Base-by-base conservation (phyloP, 2,113 vertebrate species). In the Dipodomys spectabilis region DNA sequence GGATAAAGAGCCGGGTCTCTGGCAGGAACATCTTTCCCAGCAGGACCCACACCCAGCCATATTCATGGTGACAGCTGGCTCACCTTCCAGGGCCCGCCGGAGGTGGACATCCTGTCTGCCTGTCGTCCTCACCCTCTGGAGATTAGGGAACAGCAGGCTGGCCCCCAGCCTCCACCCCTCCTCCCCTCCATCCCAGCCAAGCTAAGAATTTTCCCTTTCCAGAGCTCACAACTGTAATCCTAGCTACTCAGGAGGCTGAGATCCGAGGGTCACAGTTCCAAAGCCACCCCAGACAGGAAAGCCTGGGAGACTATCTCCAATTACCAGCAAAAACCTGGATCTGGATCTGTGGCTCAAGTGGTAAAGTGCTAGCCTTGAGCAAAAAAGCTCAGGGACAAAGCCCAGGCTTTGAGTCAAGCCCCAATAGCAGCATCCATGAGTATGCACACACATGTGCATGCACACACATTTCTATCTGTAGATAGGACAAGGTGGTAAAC, bases 11-110 rank as follows among this genome's bases (percentile, higher is more conserved):
- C 65, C 64, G 23, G 20, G 71, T 53, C 39, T 75, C 68, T 68
- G 81, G n/a, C 77, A 20, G 89, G 67, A 69, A 45, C 82, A 64
- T 74, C 90, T 69, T 4, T 49, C 87, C 78, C 88, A 82, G 95
- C 30, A 39, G 93, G 94, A 89, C 93, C 83, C 90, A 90, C 90
- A 62, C 60, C 45, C 53, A 67, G 85, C 71, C 57, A 1, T 49
- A 49, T 69, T 91, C 71, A 8, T 93, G 69, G 64, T 32, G 83
- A 64, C 86, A 92, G 87, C 91, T 95, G 94, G 60, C 53, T 77
- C 28, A 27, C 67, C 71, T 90, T 77, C 53, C 89, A 94, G 82
- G 87, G 65, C 39, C 75, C 74, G 39, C 77, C 72, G 91, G 75
- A 93, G 5, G 82, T 86, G 88, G 57, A 65, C 86, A 95, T 80